Evolutionary conservation across 2,797 vertebrate genomes (phyloP).

Genomic region (Falco naumanni): DNA sequence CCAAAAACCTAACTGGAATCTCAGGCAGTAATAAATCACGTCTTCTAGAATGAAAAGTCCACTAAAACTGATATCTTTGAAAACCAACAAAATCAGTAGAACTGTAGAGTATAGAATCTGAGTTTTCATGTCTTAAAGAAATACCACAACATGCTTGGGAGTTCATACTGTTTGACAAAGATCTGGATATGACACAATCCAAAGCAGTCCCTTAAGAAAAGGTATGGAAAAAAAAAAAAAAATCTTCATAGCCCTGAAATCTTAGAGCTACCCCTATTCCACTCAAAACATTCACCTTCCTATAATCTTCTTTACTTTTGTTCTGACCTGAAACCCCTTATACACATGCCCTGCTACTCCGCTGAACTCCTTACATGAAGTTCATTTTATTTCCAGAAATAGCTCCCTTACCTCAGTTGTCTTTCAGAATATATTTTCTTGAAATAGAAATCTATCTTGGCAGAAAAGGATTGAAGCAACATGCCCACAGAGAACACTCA

Average conservation of each 20-base stretch:
- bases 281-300: background rate
- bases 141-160: background rate
- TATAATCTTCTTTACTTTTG: background rate
- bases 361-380: background rate
- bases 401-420: background rate
- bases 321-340: background rate
- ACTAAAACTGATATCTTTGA: background rate
- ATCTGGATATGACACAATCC: background rate
- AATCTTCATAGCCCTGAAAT: background rate
- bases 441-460: background rate
- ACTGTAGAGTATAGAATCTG: background rate
- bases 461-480: background rate
- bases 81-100: background rate
- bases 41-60: background rate
- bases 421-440: conserved; percentile 8
- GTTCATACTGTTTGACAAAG: background rate
- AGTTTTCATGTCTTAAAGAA: background rate
- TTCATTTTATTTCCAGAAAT: background rate
- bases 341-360: background rate
- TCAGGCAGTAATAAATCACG: background rate
- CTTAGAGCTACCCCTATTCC: background rate
- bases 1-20: background rate
- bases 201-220: background rate
- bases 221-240: background rate
- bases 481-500: background rate